A percentile compares a stretch with the other conserved stretches of the same genome.
phyloP scores from a whole-genome alignment of 2,113 vertebrate species.

The Pungitius pungitius region DNA sequence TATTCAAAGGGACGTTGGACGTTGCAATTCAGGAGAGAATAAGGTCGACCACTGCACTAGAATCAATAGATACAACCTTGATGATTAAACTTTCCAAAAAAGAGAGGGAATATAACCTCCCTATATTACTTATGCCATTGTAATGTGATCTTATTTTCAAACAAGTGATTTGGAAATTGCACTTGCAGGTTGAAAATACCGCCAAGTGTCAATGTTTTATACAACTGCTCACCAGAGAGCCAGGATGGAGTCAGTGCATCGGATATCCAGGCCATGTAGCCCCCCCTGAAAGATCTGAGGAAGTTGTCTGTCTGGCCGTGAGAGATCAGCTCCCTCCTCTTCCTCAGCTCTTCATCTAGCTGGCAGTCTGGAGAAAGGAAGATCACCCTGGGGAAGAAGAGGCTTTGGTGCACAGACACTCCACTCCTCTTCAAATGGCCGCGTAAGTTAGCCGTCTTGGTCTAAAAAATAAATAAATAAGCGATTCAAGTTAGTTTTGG shows the following conservation, averaged over 20 bases:
- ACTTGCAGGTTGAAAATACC: background rate
- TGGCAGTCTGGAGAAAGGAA: slow-evolving; percentile 77
- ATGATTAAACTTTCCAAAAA: background rate
- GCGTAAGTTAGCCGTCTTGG: slow-evolving; percentile 72
- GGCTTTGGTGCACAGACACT: slow-evolving; percentile 63
- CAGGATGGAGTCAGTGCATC: slow-evolving; percentile 78
- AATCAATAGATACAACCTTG: background rate
- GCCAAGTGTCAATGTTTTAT: background rate
- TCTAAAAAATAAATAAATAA: slow-evolving; percentile 48
- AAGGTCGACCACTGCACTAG: background rate
- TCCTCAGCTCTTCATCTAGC: slow-evolving; percentile 72
- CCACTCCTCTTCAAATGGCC: slow-evolving; percentile 73
- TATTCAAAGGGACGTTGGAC: background rate
- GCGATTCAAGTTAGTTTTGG: background rate
- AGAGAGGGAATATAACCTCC: background rate
- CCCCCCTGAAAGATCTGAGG: slow-evolving; percentile 74
- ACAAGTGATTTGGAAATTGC: background rate
- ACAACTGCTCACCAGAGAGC: slow-evolving; percentile 74
- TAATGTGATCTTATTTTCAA: background rate
- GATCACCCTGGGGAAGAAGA: slow-evolving; percentile 76
- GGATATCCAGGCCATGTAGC: slow-evolving; percentile 75
- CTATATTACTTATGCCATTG: background rate
- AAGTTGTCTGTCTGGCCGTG: slow-evolving; percentile 70
- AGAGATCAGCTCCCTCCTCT: slow-evolving; percentile 76
- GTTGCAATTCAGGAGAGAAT: background rate